Evolutionary conservation across 2,797 vertebrate species (phyloP).

Genomic region (Taeniopygia guttata): DNA sequence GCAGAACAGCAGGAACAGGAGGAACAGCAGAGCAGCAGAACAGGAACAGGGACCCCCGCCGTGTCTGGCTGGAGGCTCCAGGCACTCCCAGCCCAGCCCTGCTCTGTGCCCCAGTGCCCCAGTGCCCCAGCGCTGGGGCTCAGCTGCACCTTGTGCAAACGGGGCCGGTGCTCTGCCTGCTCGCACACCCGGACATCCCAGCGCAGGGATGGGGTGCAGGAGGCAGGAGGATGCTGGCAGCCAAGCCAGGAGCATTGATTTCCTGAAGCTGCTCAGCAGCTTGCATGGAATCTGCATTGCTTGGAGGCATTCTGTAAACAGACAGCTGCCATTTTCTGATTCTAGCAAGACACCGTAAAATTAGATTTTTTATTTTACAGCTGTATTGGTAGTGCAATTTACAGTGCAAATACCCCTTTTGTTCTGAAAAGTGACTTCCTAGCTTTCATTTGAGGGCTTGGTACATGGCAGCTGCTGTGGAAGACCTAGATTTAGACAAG

Average conservation of each 20-base stretch:
- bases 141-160: no score
- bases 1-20: not conserved
- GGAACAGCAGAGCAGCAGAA: no score
- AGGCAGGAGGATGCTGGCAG: not conserved
- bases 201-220: not conserved
- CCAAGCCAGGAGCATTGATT: not conserved
- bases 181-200: fast-evolving
- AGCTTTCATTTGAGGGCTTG: not conserved
- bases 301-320: not conserved
- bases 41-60: fast-evolving
- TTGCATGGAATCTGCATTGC: not conserved
- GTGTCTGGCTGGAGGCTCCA: not conserved
- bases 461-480: not conserved
- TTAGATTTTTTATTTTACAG: not conserved
- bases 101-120: not conserved
- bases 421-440: not conserved
- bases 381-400: not conserved
- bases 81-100: not conserved
- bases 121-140: no score
- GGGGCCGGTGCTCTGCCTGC: not conserved
- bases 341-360: not conserved
- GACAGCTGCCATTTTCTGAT: not conserved
- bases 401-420: not conserved
- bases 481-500: not conserved
- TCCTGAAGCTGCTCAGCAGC: not conserved